These are phyloP conservation scores for Australoheros scitulus DNA, from an alignment of 2,113 vertebrate genomes.

Conservation along the genomic window DNA sequence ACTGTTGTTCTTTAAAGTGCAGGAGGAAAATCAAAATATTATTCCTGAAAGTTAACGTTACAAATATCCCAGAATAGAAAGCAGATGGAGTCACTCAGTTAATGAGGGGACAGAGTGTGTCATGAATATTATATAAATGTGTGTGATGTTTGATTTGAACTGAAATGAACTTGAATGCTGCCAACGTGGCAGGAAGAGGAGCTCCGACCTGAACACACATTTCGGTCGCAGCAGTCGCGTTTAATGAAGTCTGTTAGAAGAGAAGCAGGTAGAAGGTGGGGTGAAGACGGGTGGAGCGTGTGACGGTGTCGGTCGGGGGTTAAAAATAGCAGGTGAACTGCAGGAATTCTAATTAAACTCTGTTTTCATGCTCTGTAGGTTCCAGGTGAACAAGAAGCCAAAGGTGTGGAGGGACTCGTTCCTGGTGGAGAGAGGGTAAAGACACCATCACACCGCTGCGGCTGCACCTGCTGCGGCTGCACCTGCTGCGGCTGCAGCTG, in stretches of 20 bases:
- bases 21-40: neutral
- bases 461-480: neutral
- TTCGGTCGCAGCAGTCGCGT: neutral
- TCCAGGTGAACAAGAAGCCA: conserved; percentile 90
- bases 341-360: neutral
- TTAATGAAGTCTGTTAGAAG: neutral
- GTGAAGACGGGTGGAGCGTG: neutral
- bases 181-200: neutral
- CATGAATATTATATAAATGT: neutral
- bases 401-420: conserved; percentile 96
- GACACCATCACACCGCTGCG: neutral
- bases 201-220: neutral
- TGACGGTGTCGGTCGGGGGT: neutral
- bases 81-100: neutral
- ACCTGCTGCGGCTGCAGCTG: neutral
- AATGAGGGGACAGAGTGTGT: neutral
- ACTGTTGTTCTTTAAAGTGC: neutral
- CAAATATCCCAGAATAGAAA: conserved; percentile 10
- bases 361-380: conserved; percentile 75
- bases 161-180: neutral
- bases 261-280: neutral
- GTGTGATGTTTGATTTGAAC: neutral
- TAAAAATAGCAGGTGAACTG: neutral
- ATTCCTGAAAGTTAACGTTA: neutral
- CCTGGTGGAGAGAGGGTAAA: conserved; percentile 96